phyloP scores from a whole-genome alignment of 2,113 vertebrate genomes.

The Bothrops jararaca region DNA sequence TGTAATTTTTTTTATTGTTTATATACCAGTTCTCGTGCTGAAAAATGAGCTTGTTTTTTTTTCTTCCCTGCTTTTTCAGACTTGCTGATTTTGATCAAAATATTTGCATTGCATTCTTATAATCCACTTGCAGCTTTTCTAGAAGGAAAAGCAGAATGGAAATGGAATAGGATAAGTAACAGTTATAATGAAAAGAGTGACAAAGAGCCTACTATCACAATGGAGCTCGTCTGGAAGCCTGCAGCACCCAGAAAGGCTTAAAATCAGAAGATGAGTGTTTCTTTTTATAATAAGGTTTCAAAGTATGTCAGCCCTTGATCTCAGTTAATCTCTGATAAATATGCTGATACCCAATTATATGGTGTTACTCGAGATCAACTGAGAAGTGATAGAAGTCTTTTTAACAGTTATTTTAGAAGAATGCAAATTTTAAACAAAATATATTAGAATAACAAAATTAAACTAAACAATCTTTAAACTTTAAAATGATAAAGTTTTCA shows the following conservation, averaged over 20 bases:
- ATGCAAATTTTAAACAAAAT: background rate
- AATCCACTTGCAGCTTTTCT: too few species aligned
- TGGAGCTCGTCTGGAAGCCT: too few species aligned
- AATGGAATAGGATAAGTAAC: too few species aligned
- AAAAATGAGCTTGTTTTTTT: background rate
- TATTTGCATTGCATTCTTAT: too few species aligned
- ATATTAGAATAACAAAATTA: background rate
- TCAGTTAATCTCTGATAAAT: background rate
- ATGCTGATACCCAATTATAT: background rate
- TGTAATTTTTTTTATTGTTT: background rate
- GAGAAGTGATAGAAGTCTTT: background rate
- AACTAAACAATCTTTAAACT: background rate
- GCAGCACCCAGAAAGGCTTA: background rate
- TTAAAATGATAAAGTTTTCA: background rate
- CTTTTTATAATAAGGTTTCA: background rate
- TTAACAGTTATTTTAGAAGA: background rate
- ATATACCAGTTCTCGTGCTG: background rate
- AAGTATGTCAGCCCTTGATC: background rate
- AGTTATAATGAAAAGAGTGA: too few species aligned
- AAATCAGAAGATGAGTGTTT: background rate
- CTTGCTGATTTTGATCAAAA: too few species aligned
- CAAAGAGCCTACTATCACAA: too few species aligned
- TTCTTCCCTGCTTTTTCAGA: too few species aligned
- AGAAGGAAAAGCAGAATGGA: too few species aligned
- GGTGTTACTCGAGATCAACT: background rate